A percentile compares a stretch with the other conserved stretches of the same genome.
Evolutionary conservation across 53 echinoderm and acorn worm genomes (phyloP).

Genomic region (Crossaster papposus): DNA sequence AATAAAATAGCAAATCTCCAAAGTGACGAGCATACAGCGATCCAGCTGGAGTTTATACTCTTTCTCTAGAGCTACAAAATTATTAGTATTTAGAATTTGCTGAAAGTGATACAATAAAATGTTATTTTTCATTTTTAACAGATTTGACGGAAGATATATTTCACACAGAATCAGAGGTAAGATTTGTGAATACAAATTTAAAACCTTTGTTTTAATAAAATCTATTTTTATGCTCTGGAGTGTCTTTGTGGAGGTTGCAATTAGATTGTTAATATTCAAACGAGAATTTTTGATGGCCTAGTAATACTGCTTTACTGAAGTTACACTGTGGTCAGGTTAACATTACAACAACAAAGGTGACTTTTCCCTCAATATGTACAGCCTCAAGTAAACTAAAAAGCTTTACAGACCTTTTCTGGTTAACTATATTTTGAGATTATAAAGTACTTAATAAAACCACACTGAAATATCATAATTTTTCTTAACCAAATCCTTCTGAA

Average conservation of each 20-base stretch:
- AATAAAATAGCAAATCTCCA: too few relatives aligned
- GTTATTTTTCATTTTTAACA: not conserved
- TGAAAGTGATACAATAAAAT: not conserved
- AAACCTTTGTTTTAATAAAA: too few relatives aligned
- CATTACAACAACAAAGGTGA: too few relatives aligned
- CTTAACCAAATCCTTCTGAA: not conserved
- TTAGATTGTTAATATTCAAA: not conserved
- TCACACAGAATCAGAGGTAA: slow-evolving; percentile 40
- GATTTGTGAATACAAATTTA: not conserved
- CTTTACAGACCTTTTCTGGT: not conserved
- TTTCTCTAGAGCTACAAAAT: too few relatives aligned
- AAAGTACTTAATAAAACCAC: not conserved
- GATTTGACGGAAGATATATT: slow-evolving; percentile 8
- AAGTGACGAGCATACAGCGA: too few relatives aligned
- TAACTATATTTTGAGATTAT: not conserved
- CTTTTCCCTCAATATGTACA: not conserved
- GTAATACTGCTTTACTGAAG: too few relatives aligned
- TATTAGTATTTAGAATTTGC: too few relatives aligned
- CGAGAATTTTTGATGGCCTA: too few relatives aligned
- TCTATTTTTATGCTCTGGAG: too few relatives aligned
- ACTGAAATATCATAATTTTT: not conserved
- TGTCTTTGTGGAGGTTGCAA: not conserved
- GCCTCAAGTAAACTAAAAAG: not conserved
- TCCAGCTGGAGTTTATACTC: too few relatives aligned
- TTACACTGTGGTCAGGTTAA: too few relatives aligned